Base-by-base conservation (phyloP, 2,113 vertebrate genomes). In the Piprites chloris region DNA sequence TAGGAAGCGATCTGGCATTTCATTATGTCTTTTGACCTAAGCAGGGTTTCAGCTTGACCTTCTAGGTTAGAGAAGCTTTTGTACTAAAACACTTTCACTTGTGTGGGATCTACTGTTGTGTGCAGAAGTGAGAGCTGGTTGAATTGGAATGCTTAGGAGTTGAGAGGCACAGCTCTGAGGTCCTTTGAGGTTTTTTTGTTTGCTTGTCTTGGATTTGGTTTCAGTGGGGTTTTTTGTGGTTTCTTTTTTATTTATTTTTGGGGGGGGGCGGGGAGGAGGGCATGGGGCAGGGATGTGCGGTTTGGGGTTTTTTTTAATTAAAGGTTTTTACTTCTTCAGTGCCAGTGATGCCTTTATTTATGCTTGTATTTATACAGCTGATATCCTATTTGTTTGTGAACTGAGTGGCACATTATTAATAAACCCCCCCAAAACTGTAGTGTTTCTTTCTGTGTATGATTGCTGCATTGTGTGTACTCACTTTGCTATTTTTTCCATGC, bases 1-100 rank as follows among this genome's bases (percentile, higher is more conserved):
- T 13, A 94, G 80, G 91, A 91, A 92, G 81, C 76, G 41, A 91
- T 87, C 28, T 76, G 87, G 35, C 58, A 72, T 89, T 89, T 93
- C 69, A 58, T 84, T 94, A 62, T 85, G 81, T 53, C 46, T 87
- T 92, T 89, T 78, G 58, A 95, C 85, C 58, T 75, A 44, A 87
- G 71, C 56, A 66, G 35, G 19, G 20, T 87, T 95, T 84, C 49
- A 53, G 78, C 72, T 85, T 94, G 88, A 93, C 94, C 87, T 90
- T 76, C 49, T 75, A 66, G 59, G 8, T 66, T 85, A 58, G 37
- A 58, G 63, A 79, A 73, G 53, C 74, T 96, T 94, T 89, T 89
- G 85, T 93, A 58, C 41, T 89, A 53, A 82, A 68, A 27, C 20
- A 33, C 23, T 79, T 81, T 82, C 18, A 17, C 37, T 95, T 96